These are phyloP conservation scores for Sciurus carolinensis DNA, from an alignment of 2,797 vertebrate species.

Conservation along the genomic window DNA sequence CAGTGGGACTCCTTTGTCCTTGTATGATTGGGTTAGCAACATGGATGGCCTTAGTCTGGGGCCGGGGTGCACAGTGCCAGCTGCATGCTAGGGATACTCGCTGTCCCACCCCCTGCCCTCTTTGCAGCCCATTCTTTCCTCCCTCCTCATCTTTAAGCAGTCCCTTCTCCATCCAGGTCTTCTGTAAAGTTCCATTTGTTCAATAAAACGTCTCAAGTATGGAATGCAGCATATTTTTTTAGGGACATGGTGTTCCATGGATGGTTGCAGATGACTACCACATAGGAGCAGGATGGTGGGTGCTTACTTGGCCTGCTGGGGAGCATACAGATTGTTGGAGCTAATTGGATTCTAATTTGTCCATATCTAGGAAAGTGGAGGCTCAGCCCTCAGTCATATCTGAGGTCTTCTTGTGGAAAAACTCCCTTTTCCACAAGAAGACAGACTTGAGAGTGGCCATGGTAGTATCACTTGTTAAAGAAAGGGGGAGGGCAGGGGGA, in stretches of 20 bases:
- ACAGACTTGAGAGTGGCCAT: neutral
- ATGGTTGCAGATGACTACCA: neutral
- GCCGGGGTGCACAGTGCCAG: neutral
- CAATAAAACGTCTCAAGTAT: neutral
- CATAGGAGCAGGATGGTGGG: neutral
- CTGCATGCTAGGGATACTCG: neutral
- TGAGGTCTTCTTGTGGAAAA: neutral
- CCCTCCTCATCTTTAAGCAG: neutral
- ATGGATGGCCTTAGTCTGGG: no score
- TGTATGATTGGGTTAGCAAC: rapidly evolving
- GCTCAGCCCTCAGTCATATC: neutral
- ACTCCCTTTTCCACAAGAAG: neutral
- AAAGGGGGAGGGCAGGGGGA: no score
- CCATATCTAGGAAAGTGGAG: neutral
- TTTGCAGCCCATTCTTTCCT: neutral
- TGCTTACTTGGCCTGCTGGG: neutral
- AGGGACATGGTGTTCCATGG: neutral
- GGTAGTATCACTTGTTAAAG: neutral
- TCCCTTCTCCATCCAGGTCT: neutral
- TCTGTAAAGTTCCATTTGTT: neutral
- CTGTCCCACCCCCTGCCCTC: no score
- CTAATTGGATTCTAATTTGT: neutral
- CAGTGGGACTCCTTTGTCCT: neutral
- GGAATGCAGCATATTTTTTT: neutral
- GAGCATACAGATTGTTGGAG: neutral